Evolutionary conservation across 2,888 invertebrate genomes (phyloP).

Genomic region (Zaprionus bogoriensis): DNA sequence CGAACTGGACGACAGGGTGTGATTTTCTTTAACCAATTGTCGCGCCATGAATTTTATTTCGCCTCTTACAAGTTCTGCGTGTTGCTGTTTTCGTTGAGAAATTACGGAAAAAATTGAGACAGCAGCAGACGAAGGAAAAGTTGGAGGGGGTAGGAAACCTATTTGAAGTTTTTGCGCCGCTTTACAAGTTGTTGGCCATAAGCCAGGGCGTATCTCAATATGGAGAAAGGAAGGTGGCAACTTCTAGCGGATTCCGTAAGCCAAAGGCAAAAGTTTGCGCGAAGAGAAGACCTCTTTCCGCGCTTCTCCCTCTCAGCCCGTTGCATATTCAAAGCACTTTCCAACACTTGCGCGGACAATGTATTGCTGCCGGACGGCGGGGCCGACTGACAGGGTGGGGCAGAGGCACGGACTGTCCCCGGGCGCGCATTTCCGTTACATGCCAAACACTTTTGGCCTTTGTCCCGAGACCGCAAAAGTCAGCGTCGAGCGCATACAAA

Average conservation of each 20-base stretch:
- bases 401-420: conserved; percentile 43
- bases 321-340: conserved; percentile 60
- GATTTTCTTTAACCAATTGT: conserved; percentile 51
- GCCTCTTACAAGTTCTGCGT: conserved; percentile 60
- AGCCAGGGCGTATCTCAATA: conserved; percentile 53
- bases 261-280: conserved; percentile 56
- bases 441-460: conserved; percentile 76
- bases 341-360: conserved; percentile 39
- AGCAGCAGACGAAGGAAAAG: conserved; percentile 24
- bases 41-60: conserved; percentile 76
- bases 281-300: not conserved
- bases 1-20: conserved; percentile 44
- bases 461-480: conserved; percentile 72
- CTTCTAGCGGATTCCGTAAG: conserved; percentile 47
- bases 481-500: conserved; percentile 72
- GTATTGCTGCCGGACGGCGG: conserved; percentile 5
- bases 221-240: conserved; percentile 28
- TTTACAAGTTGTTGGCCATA: conserved; percentile 67
- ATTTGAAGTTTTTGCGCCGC: conserved; percentile 47
- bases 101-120: conserved; percentile 17
- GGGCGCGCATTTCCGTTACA: conserved; percentile 75
- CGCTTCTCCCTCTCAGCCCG: conserved; percentile 3
- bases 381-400: not conserved
- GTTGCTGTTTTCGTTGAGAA: conserved; percentile 39
- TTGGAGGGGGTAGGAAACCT: conserved; percentile 21